Evolutionary conservation across 2,888 invertebrate genomes (phyloP), one percentile per base, ranked within the genome.

Genomic region (Galerucella nymphaeae): DNA sequence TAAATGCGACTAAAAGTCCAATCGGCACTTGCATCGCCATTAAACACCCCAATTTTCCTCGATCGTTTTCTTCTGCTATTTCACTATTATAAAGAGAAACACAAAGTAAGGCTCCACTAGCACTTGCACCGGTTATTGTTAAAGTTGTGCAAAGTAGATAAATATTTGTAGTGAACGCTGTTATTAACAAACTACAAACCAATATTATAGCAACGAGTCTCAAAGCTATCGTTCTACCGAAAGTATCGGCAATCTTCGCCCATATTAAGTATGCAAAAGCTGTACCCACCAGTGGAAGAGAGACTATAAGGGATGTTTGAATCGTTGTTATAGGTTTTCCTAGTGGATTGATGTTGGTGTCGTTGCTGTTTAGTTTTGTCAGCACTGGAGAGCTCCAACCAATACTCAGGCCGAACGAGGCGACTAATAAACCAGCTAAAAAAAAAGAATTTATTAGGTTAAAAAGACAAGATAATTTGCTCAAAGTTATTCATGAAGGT

Each of bases 51-150:
- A 96, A 87, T 0, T 93, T 91, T 0, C 96, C 96, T 74, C 96
- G 88, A 14, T 92, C 90, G 30, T 92, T 92, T 71, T 92, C 91
- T 88, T 94, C 93, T 9, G 95, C 90, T 50, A 95, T 94, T 86
- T 96, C 96, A 57, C 94, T 94, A 73, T 95, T 91, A 86, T 96
- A 96, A 90, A 95, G 93, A 0, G 96, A 95, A 0, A 91, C 90
- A 1, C 92, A 90, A 0, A 92, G 91, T 86, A 92, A 93, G 18
- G 91, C 87, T 82, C 92, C 90, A 0, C 93, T 92, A 0, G 91
- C 89, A 0, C 90, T 90, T 0, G 92, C 81, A 58, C 94, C 94
- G 85, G 89, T 90, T 75, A 88, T 86, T 79, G 89, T 88, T 68
- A 88, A 88, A 68, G 90, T 91, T 11, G 84, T 88, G 85, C 89